These are phyloP conservation scores for Thalassoma bifasciatum DNA, from an alignment of 2,113 vertebrate species.

Conservation along the genomic window DNA sequence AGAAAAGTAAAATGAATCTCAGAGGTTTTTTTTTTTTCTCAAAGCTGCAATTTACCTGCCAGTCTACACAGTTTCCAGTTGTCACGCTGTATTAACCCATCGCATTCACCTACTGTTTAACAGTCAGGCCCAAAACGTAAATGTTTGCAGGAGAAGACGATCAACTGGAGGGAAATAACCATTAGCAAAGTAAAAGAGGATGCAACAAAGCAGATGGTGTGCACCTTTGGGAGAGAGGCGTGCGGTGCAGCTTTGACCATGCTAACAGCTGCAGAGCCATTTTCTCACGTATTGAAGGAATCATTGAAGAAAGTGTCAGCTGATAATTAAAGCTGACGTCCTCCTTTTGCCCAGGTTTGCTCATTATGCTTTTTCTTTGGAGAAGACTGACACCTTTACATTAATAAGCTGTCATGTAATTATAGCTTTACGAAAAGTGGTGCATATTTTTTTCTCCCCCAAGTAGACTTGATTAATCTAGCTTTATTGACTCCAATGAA, in stretches of 20 bases:
- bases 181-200: conserved; percentile 56
- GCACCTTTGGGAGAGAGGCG: conserved; percentile 45
- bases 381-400: conserved; percentile 37
- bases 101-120: conserved; percentile 13
- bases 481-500: too few relatives aligned
- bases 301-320: conserved; percentile 35
- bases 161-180: conserved; percentile 60
- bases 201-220: conserved; percentile 69
- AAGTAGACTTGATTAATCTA: too few relatives aligned
- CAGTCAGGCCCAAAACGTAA: conserved; percentile 30
- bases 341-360: background rate
- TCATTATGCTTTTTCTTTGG: background rate
- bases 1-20: background rate
- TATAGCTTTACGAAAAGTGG: background rate
- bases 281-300: conserved; percentile 44
- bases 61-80: background rate
- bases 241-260: conserved; percentile 36
- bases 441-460: too few relatives aligned
- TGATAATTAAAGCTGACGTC: conserved; percentile 38
- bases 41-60: too few relatives aligned
- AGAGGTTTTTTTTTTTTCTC: too few relatives aligned
- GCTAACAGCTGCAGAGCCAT: conserved; percentile 47
- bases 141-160: conserved; percentile 36
- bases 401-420: conserved; percentile 28
- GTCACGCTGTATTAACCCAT: conserved; percentile 4